These are phyloP conservation scores for Cossypha heuglini DNA, from an alignment of 2,797 vertebrate species.

Conservation along the genomic window DNA sequence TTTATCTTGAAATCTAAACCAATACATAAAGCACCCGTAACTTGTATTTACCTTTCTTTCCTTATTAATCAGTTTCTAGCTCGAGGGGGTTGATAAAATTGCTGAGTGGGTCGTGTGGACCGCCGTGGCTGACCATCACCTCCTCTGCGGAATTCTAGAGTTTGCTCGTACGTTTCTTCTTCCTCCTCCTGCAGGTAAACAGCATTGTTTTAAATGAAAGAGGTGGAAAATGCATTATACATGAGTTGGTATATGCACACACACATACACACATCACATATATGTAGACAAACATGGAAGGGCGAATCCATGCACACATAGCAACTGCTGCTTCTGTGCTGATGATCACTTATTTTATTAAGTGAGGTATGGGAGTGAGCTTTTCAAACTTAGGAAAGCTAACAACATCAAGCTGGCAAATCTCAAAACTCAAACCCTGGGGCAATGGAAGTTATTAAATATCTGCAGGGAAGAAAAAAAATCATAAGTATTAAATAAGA, in stretches of 20 bases:
- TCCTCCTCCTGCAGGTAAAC: conserved; percentile 87
- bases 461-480: not conserved
- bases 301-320: not conserved
- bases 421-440: not conserved
- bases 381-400: not conserved
- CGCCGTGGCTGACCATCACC: conserved; percentile 93
- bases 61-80: conserved; percentile 86
- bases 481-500: not conserved
- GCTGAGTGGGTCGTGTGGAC: conserved; percentile 90
- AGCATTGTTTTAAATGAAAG: conserved; percentile 56
- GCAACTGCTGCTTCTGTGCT: not conserved
- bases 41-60: conserved; percentile 63
- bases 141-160: conserved; percentile 92
- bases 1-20: not conserved
- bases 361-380: not conserved
- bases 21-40: not conserved
- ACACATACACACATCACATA: not conserved
- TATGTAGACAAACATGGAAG: not conserved
- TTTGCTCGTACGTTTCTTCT: conserved; percentile 89
- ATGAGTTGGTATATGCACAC: not conserved
- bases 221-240: not conserved
- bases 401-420: not conserved
- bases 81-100: conserved; percentile 96
- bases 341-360: not conserved
- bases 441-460: not conserved